phyloP scores from a whole-genome alignment of 2,888 invertebrate species.

The Eulithis testata region DNA sequence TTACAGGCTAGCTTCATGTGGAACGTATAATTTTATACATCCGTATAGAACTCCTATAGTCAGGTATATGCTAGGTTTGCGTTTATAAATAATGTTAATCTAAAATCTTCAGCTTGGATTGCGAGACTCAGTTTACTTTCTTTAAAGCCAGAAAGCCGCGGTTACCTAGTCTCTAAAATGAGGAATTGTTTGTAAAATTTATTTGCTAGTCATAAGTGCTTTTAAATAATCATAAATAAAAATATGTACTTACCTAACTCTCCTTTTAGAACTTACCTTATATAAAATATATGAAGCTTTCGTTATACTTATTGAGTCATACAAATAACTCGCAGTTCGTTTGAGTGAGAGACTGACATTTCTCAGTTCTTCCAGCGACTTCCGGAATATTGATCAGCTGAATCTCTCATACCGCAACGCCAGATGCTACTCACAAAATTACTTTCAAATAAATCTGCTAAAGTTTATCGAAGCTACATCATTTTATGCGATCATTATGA shows the following conservation, averaged over 20 bases:
- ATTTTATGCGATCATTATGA: constrained; percentile 9
- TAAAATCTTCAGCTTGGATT: too few species aligned
- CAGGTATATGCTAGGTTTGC: too few species aligned
- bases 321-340: constrained; percentile 66
- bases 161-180: too few species aligned
- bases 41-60: not conserved
- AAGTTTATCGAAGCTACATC: constrained; percentile 58
- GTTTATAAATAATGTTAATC: too few species aligned
- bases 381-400: constrained; percentile 81
- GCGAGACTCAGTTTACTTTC: too few species aligned
- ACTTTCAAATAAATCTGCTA: constrained; percentile 80
- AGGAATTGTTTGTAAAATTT: too few species aligned
- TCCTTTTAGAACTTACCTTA: too few species aligned
- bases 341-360: constrained; percentile 80
- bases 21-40: constrained; percentile 5
- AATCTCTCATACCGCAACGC: constrained; percentile 79
- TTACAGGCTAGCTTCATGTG: constrained; percentile 12
- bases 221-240: too few species aligned
- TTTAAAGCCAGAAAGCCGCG: too few species aligned
- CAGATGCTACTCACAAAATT: constrained; percentile 81
- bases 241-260: too few species aligned
- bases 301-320: not conserved
- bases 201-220: too few species aligned
- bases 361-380: constrained; percentile 77
- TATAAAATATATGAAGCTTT: too few species aligned